Conservation (phyloP, 1,140 invertebrate genomes). For the Eulimnadia texana region DNA sequence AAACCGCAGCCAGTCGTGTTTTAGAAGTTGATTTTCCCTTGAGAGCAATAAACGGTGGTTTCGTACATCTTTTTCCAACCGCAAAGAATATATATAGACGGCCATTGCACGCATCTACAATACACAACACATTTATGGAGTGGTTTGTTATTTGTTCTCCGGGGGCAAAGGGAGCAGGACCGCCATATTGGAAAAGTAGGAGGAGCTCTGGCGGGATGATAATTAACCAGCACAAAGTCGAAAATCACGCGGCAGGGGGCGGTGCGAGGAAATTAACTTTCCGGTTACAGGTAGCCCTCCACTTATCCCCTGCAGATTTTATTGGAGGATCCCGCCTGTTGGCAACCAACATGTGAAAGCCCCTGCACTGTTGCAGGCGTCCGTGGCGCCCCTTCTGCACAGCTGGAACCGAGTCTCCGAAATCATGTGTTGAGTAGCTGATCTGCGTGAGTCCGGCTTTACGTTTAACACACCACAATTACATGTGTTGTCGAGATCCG, state of each 20-base stretch:
- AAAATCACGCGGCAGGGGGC: slow-evolving; percentile 16
- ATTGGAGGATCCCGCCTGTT: slow-evolving; percentile 7
- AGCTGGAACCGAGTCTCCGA: neutral
- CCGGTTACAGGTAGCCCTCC: slow-evolving; percentile 14
- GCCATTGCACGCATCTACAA: too few relatives aligned
- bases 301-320: slow-evolving; percentile 15
- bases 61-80: too few relatives aligned
- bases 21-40: too few relatives aligned
- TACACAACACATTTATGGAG: too few relatives aligned
- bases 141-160: too few relatives aligned
- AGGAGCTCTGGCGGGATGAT: slow-evolving; percentile 10
- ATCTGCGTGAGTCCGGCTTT: neutral
- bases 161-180: too few relatives aligned
- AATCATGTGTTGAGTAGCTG: neutral
- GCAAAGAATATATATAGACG: too few relatives aligned
- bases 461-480: too few relatives aligned
- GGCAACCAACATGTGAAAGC: neutral
- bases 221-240: slow-evolving; percentile 15
- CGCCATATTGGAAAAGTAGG: slow-evolving; percentile 6
- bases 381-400: neutral
- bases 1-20: too few relatives aligned
- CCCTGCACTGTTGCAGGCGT: neutral
- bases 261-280: slow-evolving; percentile 14
- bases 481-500: too few relatives aligned
- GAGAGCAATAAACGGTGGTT: too few relatives aligned